Percentiles rank a stretch among this genome's conserved stretches.
phyloP scores from a whole-genome alignment of 2,113 vertebrate genomes.

The Glaucidium brasilianum region DNA sequence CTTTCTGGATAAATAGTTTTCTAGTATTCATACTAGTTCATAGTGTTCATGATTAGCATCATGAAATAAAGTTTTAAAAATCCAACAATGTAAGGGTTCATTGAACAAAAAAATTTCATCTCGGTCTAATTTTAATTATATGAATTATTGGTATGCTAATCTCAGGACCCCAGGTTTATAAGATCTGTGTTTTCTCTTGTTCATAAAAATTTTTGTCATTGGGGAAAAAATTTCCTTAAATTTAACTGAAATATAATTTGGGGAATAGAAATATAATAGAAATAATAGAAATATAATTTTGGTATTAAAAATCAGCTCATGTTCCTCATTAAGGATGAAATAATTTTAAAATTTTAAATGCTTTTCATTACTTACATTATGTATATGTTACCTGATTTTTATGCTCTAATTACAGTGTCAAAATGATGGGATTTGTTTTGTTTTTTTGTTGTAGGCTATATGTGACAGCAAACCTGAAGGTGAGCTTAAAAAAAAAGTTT shows the following conservation, averaged over 20 bases:
- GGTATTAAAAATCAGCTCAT: neutral
- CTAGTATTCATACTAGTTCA: neutral
- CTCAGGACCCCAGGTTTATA: neutral
- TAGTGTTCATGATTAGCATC: neutral
- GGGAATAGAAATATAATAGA: no score
- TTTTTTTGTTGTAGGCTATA: slow-evolving; percentile 74
- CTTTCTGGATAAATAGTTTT: neutral
- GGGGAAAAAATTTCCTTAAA: neutral
- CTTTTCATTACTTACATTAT: neutral
- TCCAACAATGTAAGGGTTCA: accelerated
- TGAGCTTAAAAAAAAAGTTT: slow-evolving; percentile 57
- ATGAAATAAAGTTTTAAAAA: neutral
- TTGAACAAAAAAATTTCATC: neutral
- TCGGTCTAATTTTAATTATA: neutral
- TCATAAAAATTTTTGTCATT: neutral
- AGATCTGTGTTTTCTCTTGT: neutral
- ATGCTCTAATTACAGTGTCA: neutral
- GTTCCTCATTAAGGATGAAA: neutral
- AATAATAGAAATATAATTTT: no score
- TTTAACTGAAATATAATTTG: neutral
- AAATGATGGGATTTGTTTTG: neutral
- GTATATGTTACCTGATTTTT: neutral
- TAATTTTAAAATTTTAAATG: neutral
- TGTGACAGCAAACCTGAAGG: slow-evolving; percentile 83
- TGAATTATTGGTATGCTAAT: neutral